Evolutionary conservation across 2,113 vertebrate genomes (phyloP), one percentile per base, ranked within the genome.

Genomic region (Salvelinus alpinus): DNA sequence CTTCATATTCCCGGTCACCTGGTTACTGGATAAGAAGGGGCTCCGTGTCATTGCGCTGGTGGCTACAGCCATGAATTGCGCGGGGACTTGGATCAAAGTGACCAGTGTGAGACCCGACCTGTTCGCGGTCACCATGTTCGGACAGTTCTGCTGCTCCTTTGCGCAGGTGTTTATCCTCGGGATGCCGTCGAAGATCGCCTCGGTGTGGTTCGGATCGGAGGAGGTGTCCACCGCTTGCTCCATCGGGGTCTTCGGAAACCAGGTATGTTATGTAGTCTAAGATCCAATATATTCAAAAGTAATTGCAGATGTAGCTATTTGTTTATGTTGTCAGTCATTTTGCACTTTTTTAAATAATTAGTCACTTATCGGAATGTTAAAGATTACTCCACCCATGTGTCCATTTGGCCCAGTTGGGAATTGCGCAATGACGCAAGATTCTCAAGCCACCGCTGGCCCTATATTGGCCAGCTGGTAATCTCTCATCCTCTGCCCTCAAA

Each of bases 91-190:
- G 97, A 91, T 99, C 85, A 99, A 99, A 83, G 90, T 97, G 76
- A 94, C 91, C 84, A 99, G 98, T 85, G 91, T 93, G 69, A 86
- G 86, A 74, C 95, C 95, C 0, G 77, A 94, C 74, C 96, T 98
- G 72, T 99, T 97, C 84, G 78, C 92, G 0, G 85, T 99, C 82
- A 97, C 97, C 0, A 80, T 97, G 24, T 77, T 96, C 73, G 97
- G 96, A 0, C 98, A 99, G 94, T 88, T 96, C 75, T 87, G 91
- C 89, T 96, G 95, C 80, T 94, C 96, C 0, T 3, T 93, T 4
- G 96, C 96, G 0, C 98, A 99, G 88, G 96, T 99, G 72, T 99
- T 99, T 92, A 99, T 99, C 91, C 92, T 99, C 70, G 98, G 98
- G 38, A 96, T 99, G 95, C 98, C 97, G 2, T 97, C 97, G 0